Conservation (phyloP, 2,113 vertebrate genomes). For the Oreotrochilus melanogaster region DNA sequence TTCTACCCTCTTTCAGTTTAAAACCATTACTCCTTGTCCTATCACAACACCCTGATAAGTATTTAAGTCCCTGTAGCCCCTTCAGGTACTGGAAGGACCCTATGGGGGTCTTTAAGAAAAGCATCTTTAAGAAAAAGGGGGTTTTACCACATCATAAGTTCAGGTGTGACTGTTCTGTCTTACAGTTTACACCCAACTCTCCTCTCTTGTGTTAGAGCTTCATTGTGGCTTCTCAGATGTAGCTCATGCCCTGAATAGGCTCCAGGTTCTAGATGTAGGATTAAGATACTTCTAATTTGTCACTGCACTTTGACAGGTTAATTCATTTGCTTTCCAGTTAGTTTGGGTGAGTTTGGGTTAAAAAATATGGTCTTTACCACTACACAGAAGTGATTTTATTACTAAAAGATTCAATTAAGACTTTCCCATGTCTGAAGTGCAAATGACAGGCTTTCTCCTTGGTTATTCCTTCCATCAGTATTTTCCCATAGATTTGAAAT, state of each 20-base stretch:
- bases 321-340: neutral
- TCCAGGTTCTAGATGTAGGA: neutral
- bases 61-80: too few species aligned
- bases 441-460: neutral
- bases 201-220: neutral
- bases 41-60: neutral
- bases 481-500: neutral
- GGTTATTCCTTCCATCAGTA: neutral
- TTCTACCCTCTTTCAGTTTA: neutral
- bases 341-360: neutral
- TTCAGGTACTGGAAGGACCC: neutral
- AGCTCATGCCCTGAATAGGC: neutral
- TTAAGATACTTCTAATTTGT: neutral
- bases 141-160: neutral
- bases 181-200: neutral
- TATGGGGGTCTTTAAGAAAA: neutral
- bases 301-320: neutral
- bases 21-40: neutral
- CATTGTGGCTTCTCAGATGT: neutral
- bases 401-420: neutral
- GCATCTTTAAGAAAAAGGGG: neutral
- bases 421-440: neutral
- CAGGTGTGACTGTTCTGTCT: neutral
- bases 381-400: neutral
- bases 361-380: neutral